Evolutionary conservation across 2,797 vertebrate genomes (phyloP).

Genomic region (Myoxocephalus aenaeus): DNA sequence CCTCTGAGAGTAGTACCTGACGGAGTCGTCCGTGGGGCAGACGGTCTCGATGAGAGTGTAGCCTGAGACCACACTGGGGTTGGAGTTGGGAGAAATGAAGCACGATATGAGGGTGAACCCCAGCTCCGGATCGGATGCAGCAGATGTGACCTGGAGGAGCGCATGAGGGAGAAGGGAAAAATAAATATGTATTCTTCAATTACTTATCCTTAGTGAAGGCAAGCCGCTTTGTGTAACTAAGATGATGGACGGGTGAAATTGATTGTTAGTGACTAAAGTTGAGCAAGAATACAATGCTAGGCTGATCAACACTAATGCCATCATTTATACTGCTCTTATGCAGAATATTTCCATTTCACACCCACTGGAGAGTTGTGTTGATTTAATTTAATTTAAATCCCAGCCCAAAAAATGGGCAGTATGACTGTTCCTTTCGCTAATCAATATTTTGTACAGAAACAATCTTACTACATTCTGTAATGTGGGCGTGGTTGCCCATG

Average conservation of each 20-base stretch:
- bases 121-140: conserved; percentile 87
- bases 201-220: conserved; percentile 1
- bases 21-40: conserved; percentile 92
- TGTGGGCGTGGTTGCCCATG: no score
- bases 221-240: neutral
- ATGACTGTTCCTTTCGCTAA: neutral
- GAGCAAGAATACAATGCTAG: neutral
- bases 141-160: conserved; percentile 87
- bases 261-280: neutral
- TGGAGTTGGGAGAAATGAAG: conserved; percentile 89
- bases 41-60: conserved; percentile 95
- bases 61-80: conserved; percentile 81
- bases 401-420: no score
- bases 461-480: neutral
- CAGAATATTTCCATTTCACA: no score
- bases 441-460: no score
- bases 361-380: neutral
- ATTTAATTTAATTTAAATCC: neutral
- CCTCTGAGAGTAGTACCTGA: conserved; percentile 84
- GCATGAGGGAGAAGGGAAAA: neutral
- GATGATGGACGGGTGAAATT: conserved; percentile 10
- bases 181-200: conserved; percentile 13
- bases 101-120: conserved; percentile 93
- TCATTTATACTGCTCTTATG: neutral
- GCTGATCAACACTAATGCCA: neutral